phyloP scores from a whole-genome alignment of 2,797 vertebrate species.

The Takifugu rubripes region DNA sequence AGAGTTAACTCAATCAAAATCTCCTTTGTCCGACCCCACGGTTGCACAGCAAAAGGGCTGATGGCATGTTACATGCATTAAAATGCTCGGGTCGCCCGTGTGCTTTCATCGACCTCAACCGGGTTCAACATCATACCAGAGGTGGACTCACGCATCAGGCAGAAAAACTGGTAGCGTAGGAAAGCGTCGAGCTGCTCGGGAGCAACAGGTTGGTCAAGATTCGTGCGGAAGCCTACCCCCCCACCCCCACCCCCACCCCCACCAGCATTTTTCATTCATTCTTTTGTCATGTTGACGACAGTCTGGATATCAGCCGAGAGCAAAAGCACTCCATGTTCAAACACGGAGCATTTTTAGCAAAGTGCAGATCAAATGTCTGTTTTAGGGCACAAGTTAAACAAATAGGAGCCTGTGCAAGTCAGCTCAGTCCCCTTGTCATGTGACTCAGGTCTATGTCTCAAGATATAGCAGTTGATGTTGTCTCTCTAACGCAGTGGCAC shows the following conservation, averaged over 20 bases:
- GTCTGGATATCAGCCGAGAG: constrained; percentile 1
- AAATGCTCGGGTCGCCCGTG: too few relatives aligned
- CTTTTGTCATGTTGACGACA: constrained; percentile 18
- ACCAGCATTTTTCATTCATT: neutral
- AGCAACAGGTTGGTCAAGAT: constrained; percentile 55
- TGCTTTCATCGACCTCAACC: neutral
- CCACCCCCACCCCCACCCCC: neutral
- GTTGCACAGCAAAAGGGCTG: constrained; percentile 6
- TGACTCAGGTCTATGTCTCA: constrained; percentile 1
- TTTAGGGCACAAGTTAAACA: neutral
- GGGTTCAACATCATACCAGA: constrained; percentile 31
- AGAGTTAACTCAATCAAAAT: constrained; percentile 43
- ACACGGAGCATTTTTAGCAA: neutral
- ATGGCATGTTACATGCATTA: neutral
- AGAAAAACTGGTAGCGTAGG: neutral
- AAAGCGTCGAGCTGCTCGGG: constrained; percentile 30
- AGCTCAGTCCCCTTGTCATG: neutral
- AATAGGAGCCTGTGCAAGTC: neutral
- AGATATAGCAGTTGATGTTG: neutral
- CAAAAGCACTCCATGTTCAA: neutral
- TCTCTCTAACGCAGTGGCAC: too few relatives aligned
- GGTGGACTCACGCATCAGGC: neutral
- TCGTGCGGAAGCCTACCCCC: neutral
- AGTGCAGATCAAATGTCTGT: neutral
- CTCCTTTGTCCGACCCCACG: neutral